phyloP scores from a whole-genome alignment of 2,113 vertebrate genomes.

The Podiceps cristatus region DNA sequence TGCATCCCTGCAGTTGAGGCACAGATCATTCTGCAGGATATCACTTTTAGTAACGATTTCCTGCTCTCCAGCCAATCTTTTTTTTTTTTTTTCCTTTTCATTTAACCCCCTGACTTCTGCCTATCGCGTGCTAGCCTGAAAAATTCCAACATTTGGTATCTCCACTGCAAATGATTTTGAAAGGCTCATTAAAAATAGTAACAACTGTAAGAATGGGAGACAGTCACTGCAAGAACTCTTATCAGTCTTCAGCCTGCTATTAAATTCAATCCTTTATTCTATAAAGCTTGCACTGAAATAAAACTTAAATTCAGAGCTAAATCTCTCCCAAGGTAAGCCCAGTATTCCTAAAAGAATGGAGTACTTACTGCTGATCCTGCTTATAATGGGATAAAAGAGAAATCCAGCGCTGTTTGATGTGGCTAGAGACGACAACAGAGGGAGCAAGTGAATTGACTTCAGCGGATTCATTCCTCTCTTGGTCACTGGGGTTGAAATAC shows the following conservation, averaged over 20 bases:
- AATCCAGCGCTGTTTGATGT: background rate
- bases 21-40: background rate
- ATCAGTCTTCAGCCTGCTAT: background rate
- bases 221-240: background rate
- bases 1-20: background rate
- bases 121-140: background rate
- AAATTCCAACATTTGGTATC: background rate
- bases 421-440: background rate
- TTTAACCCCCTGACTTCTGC: background rate
- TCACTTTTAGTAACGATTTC: background rate
- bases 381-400: constrained; percentile 20
- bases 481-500: background rate
- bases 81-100: background rate
- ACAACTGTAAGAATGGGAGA: background rate
- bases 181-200: background rate
- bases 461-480: constrained; percentile 2
- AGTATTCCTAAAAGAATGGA: background rate
- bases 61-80: background rate
- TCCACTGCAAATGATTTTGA: background rate
- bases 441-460: background rate
- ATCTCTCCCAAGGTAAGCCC: background rate
- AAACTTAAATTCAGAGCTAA: constrained; percentile 9
- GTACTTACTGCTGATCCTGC: background rate
- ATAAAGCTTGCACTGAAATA: constrained; percentile 2
- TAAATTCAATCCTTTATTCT: background rate